Base-by-base conservation (phyloP, 2,113 vertebrate species). In the Cyprinodon tularosa region DNA sequence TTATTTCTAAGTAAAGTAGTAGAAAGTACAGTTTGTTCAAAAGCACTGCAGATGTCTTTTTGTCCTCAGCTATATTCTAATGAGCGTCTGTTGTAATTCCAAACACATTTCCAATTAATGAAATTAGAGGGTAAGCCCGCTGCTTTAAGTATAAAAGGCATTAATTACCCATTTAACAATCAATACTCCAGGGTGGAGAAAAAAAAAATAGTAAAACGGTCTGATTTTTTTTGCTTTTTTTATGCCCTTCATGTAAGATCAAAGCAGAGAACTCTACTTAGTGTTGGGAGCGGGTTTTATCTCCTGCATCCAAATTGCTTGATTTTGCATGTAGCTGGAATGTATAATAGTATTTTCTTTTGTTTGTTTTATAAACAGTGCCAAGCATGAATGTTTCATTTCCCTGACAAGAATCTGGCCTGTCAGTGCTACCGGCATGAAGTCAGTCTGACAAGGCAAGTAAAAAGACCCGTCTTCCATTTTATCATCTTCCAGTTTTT, bases 271-370 rank as follows among this genome's bases (percentile, higher is more conserved):
- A 42, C 12, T n/a, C 38, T 3, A 50, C 40, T 38, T 40, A 29
- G 22, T 42, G 66, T 38, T 11, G 22, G 22, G 72, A 48, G 38
- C 3, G 66, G 61, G 1, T 50, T 12, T 42, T 12, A 73, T 61
- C 29, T 61, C 12, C 62, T 53, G 37, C 4, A 59, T 45, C 39
- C 29, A 73, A 29, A 50, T 70, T 38, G 69, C n/a, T 76, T 57
- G 17, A 7, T 66, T 84, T 67, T n/a, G 11, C 60, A 59, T 2
- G 6, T 60, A 38, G 45, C 47, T 68, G 44, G 9, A 67, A 53
- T 64, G 64, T 15, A 39, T 36, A n/a, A 69, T 36, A 20, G 60
- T 36, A 0, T 20, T 74, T 67, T 66, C 45, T 62, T 62, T 57
- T 12, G 29, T 67, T 60, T 45, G 29, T 67, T 60, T 45, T 53